These are phyloP conservation scores for Aporrectodea caliginosa DNA, from an alignment of 1,140 invertebrate genomes.

Conservation along the genomic window DNA sequence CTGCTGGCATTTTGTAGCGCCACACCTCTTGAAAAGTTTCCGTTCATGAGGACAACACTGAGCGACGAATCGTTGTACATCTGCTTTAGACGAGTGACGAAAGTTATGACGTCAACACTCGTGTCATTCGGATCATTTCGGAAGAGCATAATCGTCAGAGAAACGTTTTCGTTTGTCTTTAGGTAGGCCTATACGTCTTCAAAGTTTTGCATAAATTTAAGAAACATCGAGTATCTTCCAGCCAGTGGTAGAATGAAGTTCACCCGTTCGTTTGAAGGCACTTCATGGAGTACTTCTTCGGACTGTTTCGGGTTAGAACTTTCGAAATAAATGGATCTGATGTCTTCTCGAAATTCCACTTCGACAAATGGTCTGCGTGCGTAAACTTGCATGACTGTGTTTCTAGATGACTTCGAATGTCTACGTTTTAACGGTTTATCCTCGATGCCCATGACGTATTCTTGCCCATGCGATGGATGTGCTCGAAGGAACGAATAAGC, in stretches of 20 bases:
- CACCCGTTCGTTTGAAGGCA: no score
- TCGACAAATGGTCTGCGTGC: no score
- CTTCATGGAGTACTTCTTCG: no score
- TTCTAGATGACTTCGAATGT: no score
- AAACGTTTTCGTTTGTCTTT: slow-evolving; percentile 64
- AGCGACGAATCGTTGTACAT: slow-evolving; percentile 41
- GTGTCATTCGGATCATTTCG: slow-evolving; percentile 23
- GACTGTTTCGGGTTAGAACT: no score
- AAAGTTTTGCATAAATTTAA: slow-evolving; percentile 81
- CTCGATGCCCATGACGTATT: no score
- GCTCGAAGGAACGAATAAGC: no score
- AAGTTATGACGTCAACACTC: background rate
- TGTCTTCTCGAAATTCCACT: no score
- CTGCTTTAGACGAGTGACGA: slow-evolving; percentile 1
- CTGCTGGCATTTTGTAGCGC: slow-evolving; percentile 54
- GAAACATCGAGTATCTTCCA: slow-evolving; percentile 74
- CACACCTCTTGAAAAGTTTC: slow-evolving; percentile 56
- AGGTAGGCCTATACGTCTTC: slow-evolving; percentile 76
- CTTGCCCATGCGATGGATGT: no score
- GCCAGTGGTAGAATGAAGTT: slow-evolving; percentile 83
- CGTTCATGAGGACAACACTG: slow-evolving; percentile 49
- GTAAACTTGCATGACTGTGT: no score
- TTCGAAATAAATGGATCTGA: no score
- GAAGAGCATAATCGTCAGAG: slow-evolving; percentile 76
- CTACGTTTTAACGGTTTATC: no score